Evolutionary conservation across 1,140 invertebrate species (phyloP).

Genomic region (Solenopsis invicta): DNA sequence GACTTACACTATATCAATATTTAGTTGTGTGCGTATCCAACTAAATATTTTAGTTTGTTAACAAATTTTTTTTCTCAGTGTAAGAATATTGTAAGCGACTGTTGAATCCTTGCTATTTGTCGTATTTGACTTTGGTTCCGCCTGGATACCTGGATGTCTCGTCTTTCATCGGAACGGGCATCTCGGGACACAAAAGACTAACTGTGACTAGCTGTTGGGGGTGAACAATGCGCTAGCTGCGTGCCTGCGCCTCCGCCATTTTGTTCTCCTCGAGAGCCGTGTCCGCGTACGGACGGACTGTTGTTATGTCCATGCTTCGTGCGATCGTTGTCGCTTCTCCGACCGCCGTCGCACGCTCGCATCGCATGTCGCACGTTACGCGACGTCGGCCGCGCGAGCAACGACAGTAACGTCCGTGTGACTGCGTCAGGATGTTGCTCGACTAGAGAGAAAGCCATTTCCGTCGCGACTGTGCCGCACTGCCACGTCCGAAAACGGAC

Average conservation of each 20-base stretch:
- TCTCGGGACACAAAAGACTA: background rate
- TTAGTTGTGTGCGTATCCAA: no score
- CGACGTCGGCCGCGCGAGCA: constrained; percentile 27
- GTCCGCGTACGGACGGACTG: constrained; percentile 13
- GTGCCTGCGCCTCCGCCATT: constrained; percentile 58
- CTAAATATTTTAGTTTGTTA: no score
- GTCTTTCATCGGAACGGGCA: background rate
- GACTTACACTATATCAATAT: no score
- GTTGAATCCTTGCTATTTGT: background rate
- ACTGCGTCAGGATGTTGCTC: constrained; percentile 54
- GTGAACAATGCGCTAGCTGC: constrained; percentile 46
- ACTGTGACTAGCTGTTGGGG: background rate
- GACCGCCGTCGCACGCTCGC: constrained; percentile 39
- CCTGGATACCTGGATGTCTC: background rate
- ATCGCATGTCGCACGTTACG: constrained; percentile 48
- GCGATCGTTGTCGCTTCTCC: constrained; percentile 34
- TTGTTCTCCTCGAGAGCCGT: constrained; percentile 67
- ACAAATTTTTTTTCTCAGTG: no score
- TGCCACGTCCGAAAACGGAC: constrained; percentile 63
- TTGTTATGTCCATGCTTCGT: constrained; percentile 64
- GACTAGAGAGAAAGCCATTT: constrained; percentile 75
- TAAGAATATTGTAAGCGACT: background rate
- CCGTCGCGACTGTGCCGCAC: constrained; percentile 52
- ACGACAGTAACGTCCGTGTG: constrained; percentile 58
- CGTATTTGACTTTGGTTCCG: background rate